A percentile compares a stretch with the other conserved stretches of the same genome.
These are phyloP conservation scores for Numenius arquata DNA, from an alignment of 2,113 vertebrate species.

Conservation along the genomic window DNA sequence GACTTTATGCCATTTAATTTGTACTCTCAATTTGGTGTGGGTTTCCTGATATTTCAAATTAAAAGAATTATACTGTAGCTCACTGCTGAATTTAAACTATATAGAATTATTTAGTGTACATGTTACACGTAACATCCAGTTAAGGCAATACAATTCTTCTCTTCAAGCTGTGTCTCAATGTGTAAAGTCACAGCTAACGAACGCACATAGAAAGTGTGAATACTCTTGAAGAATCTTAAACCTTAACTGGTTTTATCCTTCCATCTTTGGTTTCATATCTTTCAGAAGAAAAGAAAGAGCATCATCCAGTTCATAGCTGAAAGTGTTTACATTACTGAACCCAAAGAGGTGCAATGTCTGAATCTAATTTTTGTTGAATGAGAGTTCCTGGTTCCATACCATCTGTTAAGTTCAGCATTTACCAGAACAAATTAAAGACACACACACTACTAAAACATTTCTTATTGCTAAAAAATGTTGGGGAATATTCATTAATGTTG, in stretches of 20 bases:
- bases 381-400: neutral
- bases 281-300: neutral
- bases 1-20: neutral
- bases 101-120: neutral
- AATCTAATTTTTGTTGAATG: neutral
- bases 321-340: neutral
- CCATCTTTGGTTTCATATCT: neutral
- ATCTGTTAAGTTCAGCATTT: neutral
- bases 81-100: neutral
- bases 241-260: neutral
- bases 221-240: neutral
- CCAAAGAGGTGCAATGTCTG: neutral
- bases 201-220: neutral
- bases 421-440: neutral
- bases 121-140: neutral
- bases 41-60: neutral
- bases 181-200: neutral
- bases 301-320: neutral
- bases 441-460: neutral
- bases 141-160: neutral
- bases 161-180: neutral
- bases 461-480: neutral
- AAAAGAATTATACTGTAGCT: neutral
- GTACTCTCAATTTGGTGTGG: neutral
- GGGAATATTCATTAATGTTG: neutral